These are phyloP conservation scores for Caenorhabditis angaria DNA, from an alignment of 2,888 invertebrate species.

Conservation along the genomic window DNA sequence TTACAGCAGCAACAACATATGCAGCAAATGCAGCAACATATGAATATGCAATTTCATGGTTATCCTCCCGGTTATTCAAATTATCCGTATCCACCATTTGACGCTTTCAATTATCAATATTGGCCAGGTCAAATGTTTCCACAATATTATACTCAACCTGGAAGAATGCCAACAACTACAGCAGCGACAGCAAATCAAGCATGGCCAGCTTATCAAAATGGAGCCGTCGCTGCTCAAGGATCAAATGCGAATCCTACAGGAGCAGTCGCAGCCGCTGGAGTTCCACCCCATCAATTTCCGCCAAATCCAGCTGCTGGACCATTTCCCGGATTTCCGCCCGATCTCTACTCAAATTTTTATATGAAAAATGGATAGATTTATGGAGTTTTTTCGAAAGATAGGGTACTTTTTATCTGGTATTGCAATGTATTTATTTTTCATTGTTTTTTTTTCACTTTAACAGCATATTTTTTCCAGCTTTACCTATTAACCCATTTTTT, in stretches of 20 bases:
- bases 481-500: background rate
- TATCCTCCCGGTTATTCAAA: background rate
- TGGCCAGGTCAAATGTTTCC: background rate
- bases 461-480: background rate
- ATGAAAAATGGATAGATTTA: constrained; percentile 4
- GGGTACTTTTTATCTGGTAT: background rate
- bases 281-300: background rate
- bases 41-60: background rate
- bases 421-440: background rate
- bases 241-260: too few relatives aligned
- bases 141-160: background rate
- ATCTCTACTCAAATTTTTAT: background rate
- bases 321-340: background rate
- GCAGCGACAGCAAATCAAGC: background rate
- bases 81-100: background rate
- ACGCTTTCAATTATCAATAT: constrained; percentile 9
- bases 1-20: constrained; percentile 1
- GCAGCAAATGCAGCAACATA: constrained; percentile 1
- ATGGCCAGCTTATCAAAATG: background rate
- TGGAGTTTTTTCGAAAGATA: background rate
- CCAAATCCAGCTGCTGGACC: constrained; percentile 2
- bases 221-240: background rate
- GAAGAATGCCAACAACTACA: background rate
- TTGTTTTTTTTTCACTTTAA: background rate
- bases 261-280: background rate